Conservation (phyloP, 1,140 invertebrate genomes). For the Eumaeus atala region DNA sequence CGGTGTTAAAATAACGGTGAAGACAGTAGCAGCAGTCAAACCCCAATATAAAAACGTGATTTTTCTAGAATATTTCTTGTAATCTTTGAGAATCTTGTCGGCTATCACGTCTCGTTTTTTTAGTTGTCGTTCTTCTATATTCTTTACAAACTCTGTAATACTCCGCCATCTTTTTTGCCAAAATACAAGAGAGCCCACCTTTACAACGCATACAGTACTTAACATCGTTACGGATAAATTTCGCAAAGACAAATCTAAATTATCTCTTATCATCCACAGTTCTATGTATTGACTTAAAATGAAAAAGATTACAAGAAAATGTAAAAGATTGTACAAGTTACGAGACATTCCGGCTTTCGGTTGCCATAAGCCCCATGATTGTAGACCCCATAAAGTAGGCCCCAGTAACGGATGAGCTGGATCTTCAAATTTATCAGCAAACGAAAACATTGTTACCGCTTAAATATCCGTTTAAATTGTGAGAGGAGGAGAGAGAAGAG, state of each 20-base stretch:
- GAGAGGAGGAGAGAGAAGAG: background rate
- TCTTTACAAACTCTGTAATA: conserved; percentile 41
- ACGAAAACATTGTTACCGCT: background rate
- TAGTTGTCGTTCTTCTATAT: conserved; percentile 38
- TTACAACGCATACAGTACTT: conserved; percentile 48
- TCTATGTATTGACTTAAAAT: conserved; percentile 53
- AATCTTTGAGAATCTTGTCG: conserved; percentile 31
- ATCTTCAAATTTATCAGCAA: conserved; percentile 27
- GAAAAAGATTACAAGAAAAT: conserved; percentile 41
- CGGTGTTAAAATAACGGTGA: conserved; percentile 51
- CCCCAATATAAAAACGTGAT: conserved; percentile 53
- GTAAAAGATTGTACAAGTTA: conserved; percentile 35
- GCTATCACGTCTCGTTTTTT: conserved; percentile 28
- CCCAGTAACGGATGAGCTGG: conserved; percentile 40
- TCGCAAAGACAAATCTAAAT: conserved; percentile 40
- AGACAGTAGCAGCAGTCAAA: conserved; percentile 42
- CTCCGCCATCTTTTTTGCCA: conserved; percentile 47
- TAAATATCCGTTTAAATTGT: background rate
- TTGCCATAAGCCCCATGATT: conserved; percentile 49
- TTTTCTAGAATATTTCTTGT: conserved; percentile 47
- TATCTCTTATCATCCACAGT: conserved; percentile 42
- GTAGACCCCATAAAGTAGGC: conserved; percentile 44
- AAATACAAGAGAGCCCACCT: conserved; percentile 44
- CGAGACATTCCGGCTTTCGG: conserved; percentile 23
- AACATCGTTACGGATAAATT: conserved; percentile 56